Evolutionary conservation across 2,113 vertebrate genomes (phyloP).

Genomic region (Laterallus jamaicensis): DNA sequence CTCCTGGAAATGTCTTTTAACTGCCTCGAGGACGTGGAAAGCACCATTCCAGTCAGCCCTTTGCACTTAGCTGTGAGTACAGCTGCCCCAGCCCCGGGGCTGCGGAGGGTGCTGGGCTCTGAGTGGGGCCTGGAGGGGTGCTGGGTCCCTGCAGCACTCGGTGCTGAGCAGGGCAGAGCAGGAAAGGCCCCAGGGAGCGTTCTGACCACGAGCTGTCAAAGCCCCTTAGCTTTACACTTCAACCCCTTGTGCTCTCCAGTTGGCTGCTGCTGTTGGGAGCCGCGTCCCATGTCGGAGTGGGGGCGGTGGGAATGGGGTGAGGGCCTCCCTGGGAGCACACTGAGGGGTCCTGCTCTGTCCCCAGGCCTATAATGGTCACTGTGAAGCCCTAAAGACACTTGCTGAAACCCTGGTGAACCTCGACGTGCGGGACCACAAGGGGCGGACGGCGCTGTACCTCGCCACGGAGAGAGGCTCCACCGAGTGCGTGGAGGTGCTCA

Average conservation of each 20-base stretch:
- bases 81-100: neutral
- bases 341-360: neutral
- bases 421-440: conserved; percentile 88
- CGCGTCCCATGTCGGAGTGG: neutral
- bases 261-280: neutral
- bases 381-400: conserved; percentile 90
- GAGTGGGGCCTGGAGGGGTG: neutral
- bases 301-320: neutral
- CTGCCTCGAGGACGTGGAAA: conserved; percentile 94
- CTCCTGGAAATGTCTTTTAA: conserved; percentile 97
- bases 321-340: neutral
- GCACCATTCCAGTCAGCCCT: conserved; percentile 92
- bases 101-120: neutral
- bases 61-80: conserved; percentile 97
- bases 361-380: conserved; percentile 95
- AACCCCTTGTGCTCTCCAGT: neutral
- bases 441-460: conserved; percentile 89
- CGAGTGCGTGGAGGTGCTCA: conserved; percentile 89
- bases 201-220: fast-evolving
- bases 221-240: neutral
- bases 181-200: neutral
- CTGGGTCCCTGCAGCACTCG: neutral
- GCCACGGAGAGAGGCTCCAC: conserved; percentile 87
- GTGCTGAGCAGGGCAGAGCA: neutral
- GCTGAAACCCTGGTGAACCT: conserved; percentile 94